These are phyloP conservation scores for Platyscapa corneri DNA, from an alignment of 1,140 invertebrate genomes.

Conservation along the genomic window DNA sequence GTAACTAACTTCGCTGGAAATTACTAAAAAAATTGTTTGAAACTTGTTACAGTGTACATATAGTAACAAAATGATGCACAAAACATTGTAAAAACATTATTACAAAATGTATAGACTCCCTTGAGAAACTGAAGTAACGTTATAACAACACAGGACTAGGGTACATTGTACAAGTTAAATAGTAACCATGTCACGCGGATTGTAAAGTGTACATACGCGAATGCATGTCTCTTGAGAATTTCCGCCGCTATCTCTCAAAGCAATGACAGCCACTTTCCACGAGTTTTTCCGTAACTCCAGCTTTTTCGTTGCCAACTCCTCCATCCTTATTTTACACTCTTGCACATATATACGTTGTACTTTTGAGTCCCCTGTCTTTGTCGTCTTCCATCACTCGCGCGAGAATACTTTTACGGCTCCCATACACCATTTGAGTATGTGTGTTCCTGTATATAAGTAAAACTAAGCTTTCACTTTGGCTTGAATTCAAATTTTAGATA, in stretches of 20 bases:
- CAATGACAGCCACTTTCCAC: constrained; percentile 22
- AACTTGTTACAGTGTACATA: constrained; percentile 4
- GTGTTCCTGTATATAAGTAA: background rate
- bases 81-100: background rate
- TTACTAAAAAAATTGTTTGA: background rate
- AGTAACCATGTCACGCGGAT: background rate
- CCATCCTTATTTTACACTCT: background rate
- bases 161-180: constrained; percentile 25
- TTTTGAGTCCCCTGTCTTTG: constrained; percentile 20
- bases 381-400: constrained; percentile 29
- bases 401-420: background rate
- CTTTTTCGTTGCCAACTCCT: background rate
- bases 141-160: background rate
- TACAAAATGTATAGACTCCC: background rate
- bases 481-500: background rate
- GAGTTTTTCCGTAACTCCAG: background rate
- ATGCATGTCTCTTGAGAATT: constrained; percentile 28
- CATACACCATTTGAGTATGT: background rate
- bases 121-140: background rate
- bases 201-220: background rate
- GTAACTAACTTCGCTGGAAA: background rate
- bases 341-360: background rate
- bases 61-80: background rate
- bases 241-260: background rate
- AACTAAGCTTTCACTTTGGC: background rate